A percentile compares a stretch with the other conserved stretches of the same genome.
Conservation (phyloP, 2,888 invertebrate genomes). For the Hirtodrosophila alboralis region DNA sequence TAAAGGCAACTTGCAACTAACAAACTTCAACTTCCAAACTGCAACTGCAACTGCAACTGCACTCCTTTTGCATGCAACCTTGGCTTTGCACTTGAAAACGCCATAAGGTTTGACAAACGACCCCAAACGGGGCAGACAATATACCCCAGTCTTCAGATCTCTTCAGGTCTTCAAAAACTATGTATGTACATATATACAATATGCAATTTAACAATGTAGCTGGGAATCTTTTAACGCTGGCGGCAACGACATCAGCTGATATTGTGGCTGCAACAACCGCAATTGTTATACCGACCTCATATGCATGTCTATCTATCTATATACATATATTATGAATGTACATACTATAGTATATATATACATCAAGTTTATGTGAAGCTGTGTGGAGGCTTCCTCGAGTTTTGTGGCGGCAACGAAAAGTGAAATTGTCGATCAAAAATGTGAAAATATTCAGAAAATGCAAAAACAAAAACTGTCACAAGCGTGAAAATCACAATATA, state of each 20-base stretch:
- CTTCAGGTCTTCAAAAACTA: no score
- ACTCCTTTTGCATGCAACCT: constrained; percentile 64
- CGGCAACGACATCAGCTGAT: constrained; percentile 3
- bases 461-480: constrained; percentile 69
- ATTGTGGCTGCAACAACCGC: constrained; percentile 47
- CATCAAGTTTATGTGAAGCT: constrained; percentile 1
- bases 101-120: constrained; percentile 69
- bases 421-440: constrained; percentile 74
- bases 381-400: constrained; percentile 36
- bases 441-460: constrained; percentile 49
- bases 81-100: constrained; percentile 74
- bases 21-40: no score
- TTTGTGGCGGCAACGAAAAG: constrained; percentile 60
- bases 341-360: background rate
- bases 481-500: constrained; percentile 41
- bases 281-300: constrained; percentile 66
- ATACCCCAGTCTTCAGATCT: no score
- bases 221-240: constrained; percentile 55
- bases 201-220: constrained; percentile 70
- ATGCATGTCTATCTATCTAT: constrained; percentile 29
- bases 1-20: constrained; percentile 43
- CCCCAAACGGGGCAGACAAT: constrained; percentile 31
- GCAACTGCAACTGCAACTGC: constrained; percentile 11
- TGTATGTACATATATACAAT: no score
- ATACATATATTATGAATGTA: background rate